Evolutionary conservation across 1,140 invertebrate species (phyloP).

Genomic region (Danaus melanippus): DNA sequence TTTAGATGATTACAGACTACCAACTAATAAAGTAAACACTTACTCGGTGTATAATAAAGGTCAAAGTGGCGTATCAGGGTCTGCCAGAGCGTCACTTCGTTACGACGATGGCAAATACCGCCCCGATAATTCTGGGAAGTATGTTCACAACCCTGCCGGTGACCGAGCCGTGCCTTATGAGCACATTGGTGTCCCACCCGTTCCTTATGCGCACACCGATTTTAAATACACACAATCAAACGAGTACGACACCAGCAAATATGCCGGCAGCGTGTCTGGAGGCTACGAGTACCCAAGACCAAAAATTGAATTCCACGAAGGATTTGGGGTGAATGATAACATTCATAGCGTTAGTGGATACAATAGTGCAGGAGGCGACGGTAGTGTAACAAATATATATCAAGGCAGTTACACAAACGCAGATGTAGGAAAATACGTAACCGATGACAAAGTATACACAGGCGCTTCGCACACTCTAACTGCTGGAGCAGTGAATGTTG

Average conservation of each 20-base stretch:
- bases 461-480: slow-evolving; percentile 57
- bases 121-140: slow-evolving; percentile 45
- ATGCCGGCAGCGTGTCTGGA: slow-evolving; percentile 5
- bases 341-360: slow-evolving; percentile 17
- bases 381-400: slow-evolving; percentile 15
- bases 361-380: slow-evolving; percentile 9
- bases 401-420: slow-evolving; percentile 28
- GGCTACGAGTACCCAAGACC: slow-evolving; percentile 23
- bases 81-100: slow-evolving; percentile 9
- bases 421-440: slow-evolving; percentile 43
- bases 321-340: slow-evolving; percentile 12
- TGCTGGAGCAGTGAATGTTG: slow-evolving; percentile 67
- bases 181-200: slow-evolving; percentile 40
- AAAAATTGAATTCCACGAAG: slow-evolving; percentile 25
- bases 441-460: slow-evolving; percentile 39
- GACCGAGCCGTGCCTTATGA: slow-evolving; percentile 55
- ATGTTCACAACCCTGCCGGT: slow-evolving; percentile 59
- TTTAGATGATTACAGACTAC: slow-evolving; percentile 54
- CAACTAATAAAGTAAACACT: slow-evolving; percentile 22
- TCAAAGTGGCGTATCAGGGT: slow-evolving; percentile 4
- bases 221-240: slow-evolving; percentile 32
- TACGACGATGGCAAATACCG: slow-evolving; percentile 25
- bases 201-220: slow-evolving; percentile 43
- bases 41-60: slow-evolving; percentile 10
- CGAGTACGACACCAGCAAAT: slow-evolving; percentile 16